Conservation (phyloP, 2,888 invertebrate genomes). For the Ceratothoa steindachneri region DNA sequence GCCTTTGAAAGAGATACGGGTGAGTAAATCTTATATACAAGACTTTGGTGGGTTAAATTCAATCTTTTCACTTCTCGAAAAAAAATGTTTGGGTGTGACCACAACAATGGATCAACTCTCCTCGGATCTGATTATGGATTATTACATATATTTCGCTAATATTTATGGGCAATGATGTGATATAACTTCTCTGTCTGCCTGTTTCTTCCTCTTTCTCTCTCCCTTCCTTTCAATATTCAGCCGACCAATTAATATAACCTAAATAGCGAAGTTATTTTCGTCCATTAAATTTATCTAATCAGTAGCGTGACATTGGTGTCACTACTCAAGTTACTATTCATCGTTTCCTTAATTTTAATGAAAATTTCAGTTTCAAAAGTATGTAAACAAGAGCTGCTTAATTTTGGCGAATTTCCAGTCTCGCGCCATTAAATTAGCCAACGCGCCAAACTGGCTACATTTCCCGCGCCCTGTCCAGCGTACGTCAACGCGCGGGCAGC, state of each 20-base stretch:
- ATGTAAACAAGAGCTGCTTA: not conserved
- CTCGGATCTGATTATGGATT: not conserved
- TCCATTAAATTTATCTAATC: no score
- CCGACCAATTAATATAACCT: no score
- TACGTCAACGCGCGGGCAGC: conserved; percentile 19
- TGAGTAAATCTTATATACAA: not conserved
- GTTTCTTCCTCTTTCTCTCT: conserved; percentile 15
- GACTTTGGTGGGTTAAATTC: not conserved
- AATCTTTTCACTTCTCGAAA: not conserved
- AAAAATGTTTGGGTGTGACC: not conserved
- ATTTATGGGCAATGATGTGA: not conserved
- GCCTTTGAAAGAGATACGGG: not conserved
- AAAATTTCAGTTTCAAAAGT: not conserved
- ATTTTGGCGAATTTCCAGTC: not conserved
- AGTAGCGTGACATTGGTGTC: no score
- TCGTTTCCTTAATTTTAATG: not conserved
- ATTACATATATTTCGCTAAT: not conserved
- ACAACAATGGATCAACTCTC: not conserved
- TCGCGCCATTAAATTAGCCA: not conserved
- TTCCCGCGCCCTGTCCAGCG: not conserved
- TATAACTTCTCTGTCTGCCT: not conserved
- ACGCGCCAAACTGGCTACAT: not conserved
- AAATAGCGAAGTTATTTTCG: no score
- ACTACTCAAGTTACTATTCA: not conserved
- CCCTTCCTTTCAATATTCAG: not conserved